Conservation (phyloP, 2,797 vertebrate species). For the Gadopsis marmoratus region DNA sequence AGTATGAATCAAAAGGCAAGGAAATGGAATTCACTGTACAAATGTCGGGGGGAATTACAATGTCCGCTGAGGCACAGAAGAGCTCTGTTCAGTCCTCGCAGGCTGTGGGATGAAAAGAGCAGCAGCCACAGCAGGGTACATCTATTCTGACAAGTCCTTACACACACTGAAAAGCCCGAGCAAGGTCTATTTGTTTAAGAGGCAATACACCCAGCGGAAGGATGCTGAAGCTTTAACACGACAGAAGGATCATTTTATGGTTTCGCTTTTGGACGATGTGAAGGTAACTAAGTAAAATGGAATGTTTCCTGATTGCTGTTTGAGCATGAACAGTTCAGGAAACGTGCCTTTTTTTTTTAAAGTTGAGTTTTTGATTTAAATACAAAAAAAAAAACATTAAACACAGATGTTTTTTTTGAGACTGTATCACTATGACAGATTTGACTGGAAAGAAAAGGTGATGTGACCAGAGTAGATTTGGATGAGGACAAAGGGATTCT, state of each 20-base stretch:
- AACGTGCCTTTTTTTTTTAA: constrained; percentile 18
- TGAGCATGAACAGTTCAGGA: constrained; percentile 14
- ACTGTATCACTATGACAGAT: background rate
- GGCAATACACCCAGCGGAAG: constrained; percentile 52
- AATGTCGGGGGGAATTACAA: constrained; percentile 76
- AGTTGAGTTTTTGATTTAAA: constrained; percentile 6
- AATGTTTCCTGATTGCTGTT: constrained; percentile 39
- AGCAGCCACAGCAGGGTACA: constrained; percentile 73
- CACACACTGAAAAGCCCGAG: constrained; percentile 64
- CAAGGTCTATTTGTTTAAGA: constrained; percentile 75
- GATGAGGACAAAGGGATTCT: constrained; percentile 5
- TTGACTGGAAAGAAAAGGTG: constrained; percentile 4
- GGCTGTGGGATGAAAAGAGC: constrained; percentile 73
- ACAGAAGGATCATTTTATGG: constrained; percentile 58
- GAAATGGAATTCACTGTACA: constrained; percentile 83
- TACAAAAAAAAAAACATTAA: background rate
- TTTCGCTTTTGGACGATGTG: constrained; percentile 29
- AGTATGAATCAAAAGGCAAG: constrained; percentile 78
- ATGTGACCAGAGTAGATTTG: constrained; percentile 4
- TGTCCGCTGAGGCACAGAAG: constrained; percentile 75
- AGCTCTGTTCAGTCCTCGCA: constrained; percentile 74
- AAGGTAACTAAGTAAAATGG: constrained; percentile 19
- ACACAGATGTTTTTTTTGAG: background rate
- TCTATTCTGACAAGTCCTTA: constrained; percentile 75
- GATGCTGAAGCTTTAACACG: constrained; percentile 53